Conservation (phyloP, 2,888 invertebrate genomes). For the Lasioglossum morio region DNA sequence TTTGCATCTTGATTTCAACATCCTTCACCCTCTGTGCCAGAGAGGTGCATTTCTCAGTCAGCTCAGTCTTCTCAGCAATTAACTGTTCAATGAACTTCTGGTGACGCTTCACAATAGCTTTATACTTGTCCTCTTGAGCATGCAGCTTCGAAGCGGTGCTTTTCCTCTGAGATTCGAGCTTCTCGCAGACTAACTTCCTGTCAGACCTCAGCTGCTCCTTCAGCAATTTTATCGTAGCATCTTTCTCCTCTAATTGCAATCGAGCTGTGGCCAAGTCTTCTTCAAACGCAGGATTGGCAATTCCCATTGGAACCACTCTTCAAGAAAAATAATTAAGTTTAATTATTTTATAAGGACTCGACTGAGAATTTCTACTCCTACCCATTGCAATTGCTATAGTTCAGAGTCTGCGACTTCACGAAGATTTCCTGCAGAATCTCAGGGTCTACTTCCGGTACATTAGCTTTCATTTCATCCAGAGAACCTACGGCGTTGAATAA, state of each 20-base stretch:
- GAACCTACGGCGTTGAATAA: constrained; percentile 20
- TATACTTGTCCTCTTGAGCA: constrained; percentile 90
- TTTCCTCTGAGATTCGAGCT: constrained; percentile 82
- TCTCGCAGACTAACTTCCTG: constrained; percentile 83
- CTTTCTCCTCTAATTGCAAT: constrained; percentile 78
- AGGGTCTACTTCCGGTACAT: constrained; percentile 19
- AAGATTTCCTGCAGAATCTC: constrained; percentile 33
- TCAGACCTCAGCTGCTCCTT: constrained; percentile 82
- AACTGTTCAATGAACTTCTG: constrained; percentile 93
- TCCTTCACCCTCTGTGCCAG: constrained; percentile 88
- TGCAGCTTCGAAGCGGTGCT: constrained; percentile 85
- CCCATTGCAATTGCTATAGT: constrained; percentile 21
- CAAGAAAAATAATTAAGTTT: not conserved
- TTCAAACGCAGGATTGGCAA: constrained; percentile 49
- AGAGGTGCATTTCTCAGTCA: constrained; percentile 91
- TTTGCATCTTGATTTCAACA: constrained; percentile 88
- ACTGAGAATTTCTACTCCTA: not conserved
- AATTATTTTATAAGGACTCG: not conserved
- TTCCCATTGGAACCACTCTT: not conserved
- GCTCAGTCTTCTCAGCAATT: constrained; percentile 91
- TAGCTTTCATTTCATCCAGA: constrained; percentile 10
- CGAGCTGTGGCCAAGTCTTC: constrained; percentile 76
- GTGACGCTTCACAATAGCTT: constrained; percentile 90
- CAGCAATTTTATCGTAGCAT: constrained; percentile 75
- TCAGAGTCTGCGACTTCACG: not conserved